phyloP scores from a whole-genome alignment of 1,140 invertebrate species.

The Drosophila triauraria region DNA sequence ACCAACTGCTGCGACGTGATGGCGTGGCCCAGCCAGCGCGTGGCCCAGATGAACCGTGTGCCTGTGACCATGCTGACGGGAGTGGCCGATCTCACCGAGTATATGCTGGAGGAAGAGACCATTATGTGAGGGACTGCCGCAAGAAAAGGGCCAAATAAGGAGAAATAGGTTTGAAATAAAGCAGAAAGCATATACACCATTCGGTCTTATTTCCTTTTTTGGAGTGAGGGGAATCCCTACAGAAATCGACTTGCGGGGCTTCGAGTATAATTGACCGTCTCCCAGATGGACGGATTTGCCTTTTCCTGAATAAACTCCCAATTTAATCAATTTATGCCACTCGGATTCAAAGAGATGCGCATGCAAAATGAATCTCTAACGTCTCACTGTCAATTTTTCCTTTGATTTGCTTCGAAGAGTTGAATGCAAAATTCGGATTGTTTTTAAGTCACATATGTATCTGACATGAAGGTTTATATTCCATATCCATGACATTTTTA shows the following conservation, averaged over 20 bases:
- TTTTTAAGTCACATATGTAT: background rate
- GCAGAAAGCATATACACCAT: background rate
- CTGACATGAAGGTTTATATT: too few species aligned
- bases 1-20: conserved; percentile 65
- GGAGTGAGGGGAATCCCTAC: conserved; percentile 9
- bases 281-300: conserved; percentile 24
- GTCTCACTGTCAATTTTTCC: background rate
- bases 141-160: background rate
- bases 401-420: conserved; percentile 1
- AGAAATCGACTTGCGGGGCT: conserved; percentile 16
- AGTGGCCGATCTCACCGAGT: conserved; percentile 64
- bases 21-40: conserved; percentile 72
- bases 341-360: conserved; percentile 9
- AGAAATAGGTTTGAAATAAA: conserved; percentile 1
- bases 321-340: conserved; percentile 38
- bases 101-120: conserved; percentile 74
- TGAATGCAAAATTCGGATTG: conserved; percentile 7
- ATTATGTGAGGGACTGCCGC: conserved; percentile 48
- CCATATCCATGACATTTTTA: too few species aligned
- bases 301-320: conserved; percentile 34
- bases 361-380: conserved; percentile 10
- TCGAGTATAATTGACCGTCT: conserved; percentile 10
- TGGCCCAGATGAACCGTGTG: conserved; percentile 69
- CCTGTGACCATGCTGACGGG: conserved; percentile 66
- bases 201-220: background rate